phyloP scores from a whole-genome alignment of 1,140 invertebrate genomes.

The Drosophila elegans region DNA sequence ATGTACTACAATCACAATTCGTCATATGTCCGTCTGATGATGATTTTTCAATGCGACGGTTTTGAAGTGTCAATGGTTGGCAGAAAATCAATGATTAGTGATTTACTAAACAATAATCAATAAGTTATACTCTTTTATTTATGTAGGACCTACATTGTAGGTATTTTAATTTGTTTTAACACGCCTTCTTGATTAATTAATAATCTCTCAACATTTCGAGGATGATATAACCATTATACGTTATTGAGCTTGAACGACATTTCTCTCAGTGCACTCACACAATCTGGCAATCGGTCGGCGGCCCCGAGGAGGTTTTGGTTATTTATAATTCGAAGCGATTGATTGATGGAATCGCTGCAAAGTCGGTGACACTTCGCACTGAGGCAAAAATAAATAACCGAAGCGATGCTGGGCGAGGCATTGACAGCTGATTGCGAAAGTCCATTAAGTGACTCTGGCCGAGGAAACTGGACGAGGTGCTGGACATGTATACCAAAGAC shows the following conservation, averaged over 20 bases:
- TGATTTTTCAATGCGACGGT: too few relatives aligned
- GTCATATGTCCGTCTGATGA: too few relatives aligned
- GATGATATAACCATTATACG: background rate
- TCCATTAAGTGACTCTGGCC: constrained; percentile 65
- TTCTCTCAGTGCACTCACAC: constrained; percentile 27
- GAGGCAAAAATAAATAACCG: constrained; percentile 80
- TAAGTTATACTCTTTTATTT: too few relatives aligned
- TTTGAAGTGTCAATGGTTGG: too few relatives aligned
- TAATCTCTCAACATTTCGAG: background rate
- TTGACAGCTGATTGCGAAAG: constrained; percentile 82
- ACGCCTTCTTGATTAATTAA: background rate
- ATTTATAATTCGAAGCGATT: constrained; percentile 79
- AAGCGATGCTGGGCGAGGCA: constrained; percentile 60
- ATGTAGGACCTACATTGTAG: too few relatives aligned
- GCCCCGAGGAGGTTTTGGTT: constrained; percentile 61
- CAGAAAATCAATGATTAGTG: too few relatives aligned
- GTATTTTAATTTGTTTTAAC: too few relatives aligned
- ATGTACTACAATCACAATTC: too few relatives aligned
- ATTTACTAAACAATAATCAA: too few relatives aligned
- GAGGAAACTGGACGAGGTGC: constrained; percentile 42
- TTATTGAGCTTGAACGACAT: background rate
- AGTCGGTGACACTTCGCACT: constrained; percentile 81
- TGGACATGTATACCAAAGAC: constrained; percentile 17
- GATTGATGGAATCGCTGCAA: constrained; percentile 80
- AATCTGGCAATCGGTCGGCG: constrained; percentile 43